Percentiles rank a stretch among this genome's conserved stretches.
Conservation (phyloP, 2,888 invertebrate genomes). For the Blomia tropicalis region DNA sequence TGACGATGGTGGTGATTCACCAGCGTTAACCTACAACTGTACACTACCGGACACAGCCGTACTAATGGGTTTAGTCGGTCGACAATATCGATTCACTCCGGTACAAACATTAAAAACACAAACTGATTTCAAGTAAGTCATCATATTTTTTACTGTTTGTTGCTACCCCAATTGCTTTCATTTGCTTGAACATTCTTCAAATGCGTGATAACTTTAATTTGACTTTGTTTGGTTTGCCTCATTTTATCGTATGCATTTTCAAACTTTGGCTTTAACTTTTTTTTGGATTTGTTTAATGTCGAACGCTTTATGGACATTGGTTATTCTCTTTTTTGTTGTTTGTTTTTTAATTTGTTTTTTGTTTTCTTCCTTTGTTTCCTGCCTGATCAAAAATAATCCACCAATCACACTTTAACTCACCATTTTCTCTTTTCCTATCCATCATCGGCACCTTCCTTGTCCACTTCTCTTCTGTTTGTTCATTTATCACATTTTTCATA, state of each 20-base stretch:
- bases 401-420: neutral
- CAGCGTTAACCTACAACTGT: constrained; percentile 39
- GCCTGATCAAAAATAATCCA: too few species aligned
- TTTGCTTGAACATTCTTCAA: neutral
- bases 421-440: neutral
- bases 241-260: neutral
- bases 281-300: too few species aligned
- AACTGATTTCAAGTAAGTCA: constrained; percentile 64
- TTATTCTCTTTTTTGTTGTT: too few species aligned
- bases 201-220: neutral
- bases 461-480: neutral
- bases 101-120: constrained; percentile 56
- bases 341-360: neutral
- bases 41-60: constrained; percentile 55
- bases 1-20: constrained; percentile 28
- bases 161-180: neutral
- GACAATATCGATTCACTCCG: constrained; percentile 68
- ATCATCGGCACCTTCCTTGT: neutral
- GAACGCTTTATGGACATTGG: too few species aligned
- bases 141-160: neutral
- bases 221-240: too few species aligned
- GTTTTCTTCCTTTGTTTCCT: neutral
- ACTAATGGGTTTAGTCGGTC: constrained; percentile 61
- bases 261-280: too few species aligned
- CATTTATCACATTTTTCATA: too few species aligned